Percentiles rank a stretch among this genome's conserved stretches.
phyloP scores from a whole-genome alignment of 2,113 vertebrate species.

The Rhodinocichla rosea region DNA sequence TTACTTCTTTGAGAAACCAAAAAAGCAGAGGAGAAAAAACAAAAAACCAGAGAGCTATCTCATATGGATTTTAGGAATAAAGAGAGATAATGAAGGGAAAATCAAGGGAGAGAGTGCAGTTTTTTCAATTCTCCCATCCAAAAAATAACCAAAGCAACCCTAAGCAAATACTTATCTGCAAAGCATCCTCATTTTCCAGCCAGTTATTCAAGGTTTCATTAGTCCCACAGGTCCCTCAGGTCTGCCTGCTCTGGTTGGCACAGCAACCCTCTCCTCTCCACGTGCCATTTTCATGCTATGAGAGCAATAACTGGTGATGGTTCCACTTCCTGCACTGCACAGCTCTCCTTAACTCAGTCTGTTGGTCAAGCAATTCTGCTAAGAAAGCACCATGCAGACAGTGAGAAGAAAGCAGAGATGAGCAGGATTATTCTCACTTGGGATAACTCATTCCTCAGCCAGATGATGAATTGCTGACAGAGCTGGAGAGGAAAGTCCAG shows the following conservation, averaged over 20 bases:
- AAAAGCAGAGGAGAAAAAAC: too few relatives aligned
- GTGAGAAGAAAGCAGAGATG: background rate
- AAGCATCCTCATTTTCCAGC: background rate
- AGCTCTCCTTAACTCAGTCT: background rate
- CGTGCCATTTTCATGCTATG: fast-evolving
- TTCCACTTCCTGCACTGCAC: background rate
- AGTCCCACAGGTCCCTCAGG: background rate
- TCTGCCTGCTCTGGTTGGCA: background rate
- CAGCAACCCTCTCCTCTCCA: background rate
- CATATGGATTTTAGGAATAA: background rate
- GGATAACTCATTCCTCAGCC: background rate
- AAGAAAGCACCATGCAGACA: background rate
- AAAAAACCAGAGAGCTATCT: too few relatives aligned
- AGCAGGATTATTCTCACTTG: background rate
- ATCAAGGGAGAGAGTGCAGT: background rate
- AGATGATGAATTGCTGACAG: background rate
- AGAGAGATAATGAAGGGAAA: background rate
- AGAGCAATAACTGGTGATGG: fast-evolving
- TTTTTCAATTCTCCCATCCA: background rate
- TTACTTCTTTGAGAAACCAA: background rate
- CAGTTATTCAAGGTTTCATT: background rate
- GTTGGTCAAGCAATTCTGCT: background rate
- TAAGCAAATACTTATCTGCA: background rate
- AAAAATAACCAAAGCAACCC: background rate
- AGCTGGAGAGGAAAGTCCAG: background rate